These are phyloP conservation scores for Stenotaenia linearis DNA, from an alignment of 2,888 invertebrate genomes.

Conservation along the genomic window DNA sequence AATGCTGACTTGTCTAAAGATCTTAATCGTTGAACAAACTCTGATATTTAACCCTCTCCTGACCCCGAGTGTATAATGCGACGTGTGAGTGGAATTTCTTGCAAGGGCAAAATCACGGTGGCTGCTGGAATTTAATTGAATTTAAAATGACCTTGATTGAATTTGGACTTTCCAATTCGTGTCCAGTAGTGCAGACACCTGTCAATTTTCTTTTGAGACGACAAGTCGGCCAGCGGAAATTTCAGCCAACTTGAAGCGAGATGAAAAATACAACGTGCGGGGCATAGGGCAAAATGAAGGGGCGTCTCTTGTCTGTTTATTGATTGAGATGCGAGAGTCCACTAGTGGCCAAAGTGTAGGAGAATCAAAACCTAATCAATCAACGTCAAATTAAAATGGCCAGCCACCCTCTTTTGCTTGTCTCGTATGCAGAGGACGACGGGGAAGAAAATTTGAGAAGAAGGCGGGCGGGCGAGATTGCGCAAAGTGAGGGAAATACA, in stretches of 20 bases:
- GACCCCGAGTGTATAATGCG: background rate
- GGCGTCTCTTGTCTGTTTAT: background rate
- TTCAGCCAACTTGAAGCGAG: background rate
- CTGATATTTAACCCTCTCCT: background rate
- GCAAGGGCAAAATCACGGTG: background rate
- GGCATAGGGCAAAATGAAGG: background rate
- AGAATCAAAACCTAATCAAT: conserved; percentile 33
- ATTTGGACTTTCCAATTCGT: background rate
- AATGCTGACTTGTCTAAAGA: conserved; percentile 19
- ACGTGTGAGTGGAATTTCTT: background rate
- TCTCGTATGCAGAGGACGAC: background rate
- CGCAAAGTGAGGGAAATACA: background rate
- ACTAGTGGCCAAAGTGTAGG: background rate
- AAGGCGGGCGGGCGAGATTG: background rate
- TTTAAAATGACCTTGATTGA: conserved; percentile 30
- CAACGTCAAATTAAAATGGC: conserved; percentile 31
- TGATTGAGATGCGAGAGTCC: conserved; percentile 1
- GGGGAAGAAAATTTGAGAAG: background rate
- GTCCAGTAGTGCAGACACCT: background rate
- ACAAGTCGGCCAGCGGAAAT: background rate
- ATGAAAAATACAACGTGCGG: background rate
- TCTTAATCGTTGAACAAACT: background rate
- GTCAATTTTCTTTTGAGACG: background rate
- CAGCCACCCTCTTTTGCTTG: background rate
- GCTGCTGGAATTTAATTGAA: conserved; percentile 31